phyloP scores from a whole-genome alignment of 2,113 vertebrate species.

The Sander vitreus region DNA sequence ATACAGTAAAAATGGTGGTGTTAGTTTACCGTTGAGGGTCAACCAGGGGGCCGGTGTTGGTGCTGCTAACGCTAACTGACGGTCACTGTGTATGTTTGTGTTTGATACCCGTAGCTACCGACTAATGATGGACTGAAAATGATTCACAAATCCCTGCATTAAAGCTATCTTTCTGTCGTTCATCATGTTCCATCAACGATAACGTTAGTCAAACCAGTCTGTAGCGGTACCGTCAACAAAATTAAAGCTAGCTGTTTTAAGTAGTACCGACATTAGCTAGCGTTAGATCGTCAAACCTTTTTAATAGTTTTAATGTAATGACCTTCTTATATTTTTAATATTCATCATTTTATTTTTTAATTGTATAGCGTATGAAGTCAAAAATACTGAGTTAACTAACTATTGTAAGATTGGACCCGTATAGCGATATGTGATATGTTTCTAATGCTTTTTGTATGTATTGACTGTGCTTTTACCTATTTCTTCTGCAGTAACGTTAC shows the following conservation, averaged over 20 bases:
- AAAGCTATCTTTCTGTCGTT: background rate
- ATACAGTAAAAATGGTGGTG: accelerated
- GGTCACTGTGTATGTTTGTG: slow-evolving; percentile 12
- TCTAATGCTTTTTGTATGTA: background rate
- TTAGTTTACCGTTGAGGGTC: slow-evolving; percentile 35
- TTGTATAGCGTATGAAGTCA: too few relatives aligned
- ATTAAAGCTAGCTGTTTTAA: background rate
- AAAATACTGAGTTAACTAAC: background rate
- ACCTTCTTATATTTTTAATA: too few relatives aligned
- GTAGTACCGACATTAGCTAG: background rate
- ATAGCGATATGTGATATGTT: background rate
- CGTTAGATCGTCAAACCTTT: background rate
- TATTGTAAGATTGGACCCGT: too few relatives aligned
- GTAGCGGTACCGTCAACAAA: background rate
- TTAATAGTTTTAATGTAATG: too few relatives aligned
- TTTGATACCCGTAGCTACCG: slow-evolving; percentile 26
- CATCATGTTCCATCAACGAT: accelerated
- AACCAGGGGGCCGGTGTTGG: slow-evolving; percentile 34
- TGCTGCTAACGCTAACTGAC: slow-evolving; percentile 61
- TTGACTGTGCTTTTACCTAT: background rate
- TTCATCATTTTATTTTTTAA: background rate
- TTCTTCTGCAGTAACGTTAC: background rate
- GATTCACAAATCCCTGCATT: background rate
- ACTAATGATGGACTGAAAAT: background rate
- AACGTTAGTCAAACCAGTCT: background rate